Percentiles rank a stretch among this genome's conserved stretches.
Conservation (phyloP, 23 tunicate species). For the Trididemnum nubilum region DNA sequence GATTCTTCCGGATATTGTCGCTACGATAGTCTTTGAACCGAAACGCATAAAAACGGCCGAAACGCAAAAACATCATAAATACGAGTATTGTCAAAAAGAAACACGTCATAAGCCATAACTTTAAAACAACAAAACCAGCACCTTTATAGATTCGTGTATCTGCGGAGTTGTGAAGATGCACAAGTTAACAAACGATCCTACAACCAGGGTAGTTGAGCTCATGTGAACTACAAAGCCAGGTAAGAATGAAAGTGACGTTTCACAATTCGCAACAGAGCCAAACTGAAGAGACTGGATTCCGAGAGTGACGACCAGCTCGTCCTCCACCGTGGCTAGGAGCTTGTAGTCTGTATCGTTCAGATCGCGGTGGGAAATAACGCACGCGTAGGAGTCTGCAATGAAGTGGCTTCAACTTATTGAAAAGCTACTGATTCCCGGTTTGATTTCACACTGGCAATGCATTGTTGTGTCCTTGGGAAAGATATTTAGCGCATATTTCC, state of each 20-base stretch:
- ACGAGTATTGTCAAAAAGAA: too few species aligned
- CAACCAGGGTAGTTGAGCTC: slow-evolving; percentile 24
- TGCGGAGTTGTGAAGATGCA: slow-evolving; percentile 23
- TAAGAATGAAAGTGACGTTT: slow-evolving; percentile 10
- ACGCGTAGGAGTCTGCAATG: slow-evolving; percentile 35
- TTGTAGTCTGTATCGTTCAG: background rate
- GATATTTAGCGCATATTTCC: too few species aligned
- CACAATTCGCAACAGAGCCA: slow-evolving; percentile 18
- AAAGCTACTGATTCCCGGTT: too few species aligned
- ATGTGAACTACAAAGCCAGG: slow-evolving; percentile 41
- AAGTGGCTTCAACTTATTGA: too few species aligned
- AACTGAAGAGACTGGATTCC: slow-evolving; percentile 1
- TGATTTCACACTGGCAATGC: too few species aligned
- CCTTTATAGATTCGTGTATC: slow-evolving; percentile 7
- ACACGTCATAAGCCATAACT: too few species aligned
- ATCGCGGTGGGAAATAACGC: slow-evolving; percentile 16
- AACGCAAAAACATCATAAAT: too few species aligned
- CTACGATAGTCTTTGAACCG: too few species aligned
- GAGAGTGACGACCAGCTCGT: slow-evolving; percentile 30
- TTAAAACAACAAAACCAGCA: too few species aligned
- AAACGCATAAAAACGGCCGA: too few species aligned
- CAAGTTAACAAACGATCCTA: slow-evolving; percentile 35
- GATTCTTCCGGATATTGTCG: too few species aligned
- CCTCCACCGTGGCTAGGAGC: slow-evolving; percentile 31
- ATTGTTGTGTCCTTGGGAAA: too few species aligned